Evolutionary conservation across 2,888 invertebrate species (phyloP), one percentile per base, ranked within the genome.

Genomic region (Timema cristinae): DNA sequence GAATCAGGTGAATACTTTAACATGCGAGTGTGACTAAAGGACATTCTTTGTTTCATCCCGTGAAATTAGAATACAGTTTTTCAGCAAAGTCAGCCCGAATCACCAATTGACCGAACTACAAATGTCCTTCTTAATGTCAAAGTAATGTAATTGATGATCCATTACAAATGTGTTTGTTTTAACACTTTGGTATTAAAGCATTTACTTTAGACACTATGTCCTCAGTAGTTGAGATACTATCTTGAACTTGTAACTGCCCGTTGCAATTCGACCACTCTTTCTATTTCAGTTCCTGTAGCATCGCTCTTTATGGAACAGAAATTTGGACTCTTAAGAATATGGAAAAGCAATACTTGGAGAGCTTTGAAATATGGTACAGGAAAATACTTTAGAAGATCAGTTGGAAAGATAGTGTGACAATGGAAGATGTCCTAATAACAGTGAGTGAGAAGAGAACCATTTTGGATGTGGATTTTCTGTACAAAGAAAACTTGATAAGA

Each of bases 1-100:
- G 63, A 49, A 61, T 16, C 63, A 63, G 13, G 61, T 70, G 61
- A 66, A 70, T 59, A 70, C 32, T 5, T 61, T 70, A 56, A 66
- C 70, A n/a, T 63, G 70, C n/a, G 70, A 63, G 50, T 70, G 61
- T 61, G 47, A 51, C 70, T 66, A 70, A 61, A 63, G 70, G 4
- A 66, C 70, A 66, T 50, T 70, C 16, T 73, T 52, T 16, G 68
- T 59, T 51, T 72, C 73, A 69, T 73, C 72, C 56, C 73, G 73
- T n/a, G 61, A 16, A 32, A 73, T 66, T 54, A 70, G 63, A 32
- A n/a, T 32, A 56, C n/a, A 69, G 73, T 63, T 73, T 73, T 61
- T 73, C 72, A 32, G 73, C 70, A 51, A 73, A 73, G 16, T 73
- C 72, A 56, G 51, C 48, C 16, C 11, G 49, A 32, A 73, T 66